Evolutionary conservation across 2,113 vertebrate species (phyloP).

Genomic region (Erythrocercus mccallii): DNA sequence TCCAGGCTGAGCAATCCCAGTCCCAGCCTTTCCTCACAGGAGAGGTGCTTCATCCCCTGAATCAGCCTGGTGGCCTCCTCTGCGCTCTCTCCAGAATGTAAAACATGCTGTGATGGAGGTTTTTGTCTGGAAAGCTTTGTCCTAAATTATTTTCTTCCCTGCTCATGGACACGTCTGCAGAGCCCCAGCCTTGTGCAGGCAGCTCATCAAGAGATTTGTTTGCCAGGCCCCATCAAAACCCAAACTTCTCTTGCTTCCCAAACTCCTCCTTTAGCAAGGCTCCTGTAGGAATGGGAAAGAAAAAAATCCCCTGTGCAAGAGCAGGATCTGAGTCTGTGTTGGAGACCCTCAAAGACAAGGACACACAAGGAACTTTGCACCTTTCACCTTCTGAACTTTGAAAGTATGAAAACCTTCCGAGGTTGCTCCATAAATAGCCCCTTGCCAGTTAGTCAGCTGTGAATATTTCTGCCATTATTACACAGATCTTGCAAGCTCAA

Average conservation of each 20-base stretch:
- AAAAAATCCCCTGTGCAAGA: background rate
- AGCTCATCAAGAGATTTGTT: background rate
- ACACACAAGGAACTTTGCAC: background rate
- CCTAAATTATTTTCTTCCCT: background rate
- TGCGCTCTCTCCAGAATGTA: background rate
- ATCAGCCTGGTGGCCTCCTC: background rate
- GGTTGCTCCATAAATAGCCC: slow-evolving; percentile 37
- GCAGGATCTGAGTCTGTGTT: too few species aligned
- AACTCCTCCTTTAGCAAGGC: background rate
- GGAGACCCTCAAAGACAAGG: background rate
- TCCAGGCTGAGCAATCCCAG: background rate
- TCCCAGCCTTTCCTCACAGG: background rate
- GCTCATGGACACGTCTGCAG: accelerated
- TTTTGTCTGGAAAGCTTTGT: background rate
- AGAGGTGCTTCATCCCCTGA: background rate
- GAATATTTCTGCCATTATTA: slow-evolving; percentile 42
- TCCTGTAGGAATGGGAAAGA: background rate
- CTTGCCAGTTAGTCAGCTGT: slow-evolving; percentile 26
- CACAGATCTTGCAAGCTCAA: slow-evolving; percentile 14
- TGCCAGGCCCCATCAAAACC: background rate
- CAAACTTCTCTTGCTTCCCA: background rate
- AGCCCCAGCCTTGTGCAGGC: background rate
- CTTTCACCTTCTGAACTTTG: background rate
- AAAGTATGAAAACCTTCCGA: background rate
- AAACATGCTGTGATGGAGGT: accelerated